These are phyloP conservation scores for Diarsia dahlii DNA, from an alignment of 2,888 invertebrate genomes.

Conservation along the genomic window DNA sequence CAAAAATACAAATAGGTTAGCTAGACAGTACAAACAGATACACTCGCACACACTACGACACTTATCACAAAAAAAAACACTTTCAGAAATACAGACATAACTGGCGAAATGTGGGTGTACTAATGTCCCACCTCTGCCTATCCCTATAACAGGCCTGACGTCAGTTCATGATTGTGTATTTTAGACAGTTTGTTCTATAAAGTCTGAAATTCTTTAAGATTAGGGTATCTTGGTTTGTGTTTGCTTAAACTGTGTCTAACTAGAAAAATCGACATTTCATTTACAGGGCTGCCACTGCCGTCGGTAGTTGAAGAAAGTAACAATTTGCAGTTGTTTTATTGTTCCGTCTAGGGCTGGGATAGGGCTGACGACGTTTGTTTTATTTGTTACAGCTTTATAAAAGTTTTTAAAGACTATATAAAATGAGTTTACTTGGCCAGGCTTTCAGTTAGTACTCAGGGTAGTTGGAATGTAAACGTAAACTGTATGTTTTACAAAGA, in stretches of 20 bases:
- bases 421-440: constrained; percentile 60
- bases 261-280: constrained; percentile 66
- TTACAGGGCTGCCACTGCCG: constrained; percentile 61
- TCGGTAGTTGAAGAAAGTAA: constrained; percentile 65
- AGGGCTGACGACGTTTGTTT: constrained; percentile 69
- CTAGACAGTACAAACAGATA: neutral
- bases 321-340: constrained; percentile 70
- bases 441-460: constrained; percentile 42
- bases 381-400: constrained; percentile 66
- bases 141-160: neutral
- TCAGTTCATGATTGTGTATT: too few species aligned
- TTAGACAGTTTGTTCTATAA: too few species aligned
- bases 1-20: neutral
- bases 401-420: constrained; percentile 65
- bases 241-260: constrained; percentile 22
- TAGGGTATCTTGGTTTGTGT: neutral
- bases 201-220: neutral
- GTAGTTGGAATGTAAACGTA: constrained; percentile 52
- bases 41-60: too few species aligned
- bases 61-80: too few species aligned
- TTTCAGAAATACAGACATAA: too few species aligned
- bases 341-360: constrained; percentile 63
- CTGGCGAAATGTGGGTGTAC: too few species aligned
- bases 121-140: too few species aligned
- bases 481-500: constrained; percentile 51